Conservation (phyloP, 2,113 vertebrate species). For the Seriola aureovittata region DNA sequence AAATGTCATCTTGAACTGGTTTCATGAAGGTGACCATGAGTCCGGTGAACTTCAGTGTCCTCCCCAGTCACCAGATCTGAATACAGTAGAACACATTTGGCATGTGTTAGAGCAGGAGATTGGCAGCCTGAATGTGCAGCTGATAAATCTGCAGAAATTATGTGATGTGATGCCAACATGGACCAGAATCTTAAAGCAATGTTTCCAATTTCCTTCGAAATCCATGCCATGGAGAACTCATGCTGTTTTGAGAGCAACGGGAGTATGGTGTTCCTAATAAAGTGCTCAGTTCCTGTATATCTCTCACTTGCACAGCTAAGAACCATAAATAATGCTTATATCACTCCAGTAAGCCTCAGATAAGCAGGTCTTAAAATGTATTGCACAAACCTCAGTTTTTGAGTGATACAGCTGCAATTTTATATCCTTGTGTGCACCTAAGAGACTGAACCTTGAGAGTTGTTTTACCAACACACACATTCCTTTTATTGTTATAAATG, state of each 20-base stretch:
- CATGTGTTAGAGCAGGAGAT: background rate
- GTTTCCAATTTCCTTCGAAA: background rate
- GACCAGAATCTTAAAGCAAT: background rate
- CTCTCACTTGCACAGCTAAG: conserved; percentile 5
- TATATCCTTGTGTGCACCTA: background rate
- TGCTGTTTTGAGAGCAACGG: background rate
- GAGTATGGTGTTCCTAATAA: background rate
- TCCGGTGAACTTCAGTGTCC: background rate
- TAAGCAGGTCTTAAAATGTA: conserved; percentile 26
- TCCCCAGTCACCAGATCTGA: background rate
- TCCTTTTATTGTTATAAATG: background rate
- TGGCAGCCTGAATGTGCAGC: background rate
- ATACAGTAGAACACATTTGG: background rate
- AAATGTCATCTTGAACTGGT: background rate
- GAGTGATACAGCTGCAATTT: background rate
- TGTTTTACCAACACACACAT: background rate
- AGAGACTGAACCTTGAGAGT: background rate
- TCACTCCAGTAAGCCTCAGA: background rate
- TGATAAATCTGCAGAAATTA: background rate
- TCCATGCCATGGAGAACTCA: background rate
- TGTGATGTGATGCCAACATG: background rate
- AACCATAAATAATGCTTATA: conserved; percentile 13
- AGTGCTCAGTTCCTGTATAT: background rate
- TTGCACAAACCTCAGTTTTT: background rate
- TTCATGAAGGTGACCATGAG: background rate